Evolutionary conservation across 2,113 vertebrate species (phyloP).

Genomic region (Corythoichthys intestinalis): DNA sequence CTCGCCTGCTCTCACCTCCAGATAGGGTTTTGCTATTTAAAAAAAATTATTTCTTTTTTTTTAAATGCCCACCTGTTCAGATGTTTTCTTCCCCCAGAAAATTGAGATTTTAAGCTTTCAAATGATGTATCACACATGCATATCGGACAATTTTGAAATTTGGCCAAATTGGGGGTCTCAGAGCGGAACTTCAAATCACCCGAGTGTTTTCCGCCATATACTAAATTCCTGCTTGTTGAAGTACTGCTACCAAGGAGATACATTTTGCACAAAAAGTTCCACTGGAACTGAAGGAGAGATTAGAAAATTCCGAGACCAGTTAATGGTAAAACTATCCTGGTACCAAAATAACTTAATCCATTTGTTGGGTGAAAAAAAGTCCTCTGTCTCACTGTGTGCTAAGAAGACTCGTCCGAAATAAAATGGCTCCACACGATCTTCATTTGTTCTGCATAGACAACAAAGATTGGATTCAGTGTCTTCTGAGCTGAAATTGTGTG

Average conservation of each 20-base stretch:
- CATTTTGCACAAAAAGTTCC: background rate
- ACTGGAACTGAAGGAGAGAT: background rate
- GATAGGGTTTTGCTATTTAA: no score
- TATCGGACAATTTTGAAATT: no score
- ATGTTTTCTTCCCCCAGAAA: no score
- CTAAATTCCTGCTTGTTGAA: no score
- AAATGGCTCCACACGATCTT: constrained; percentile 33
- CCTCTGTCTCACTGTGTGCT: constrained; percentile 18
- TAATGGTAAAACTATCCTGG: background rate
- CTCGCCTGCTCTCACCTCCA: no score
- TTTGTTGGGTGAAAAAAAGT: background rate
- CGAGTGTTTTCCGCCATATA: no score
- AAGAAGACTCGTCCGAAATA: constrained; percentile 1
- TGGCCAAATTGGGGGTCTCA: no score
- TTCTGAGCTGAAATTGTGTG: constrained; percentile 51
- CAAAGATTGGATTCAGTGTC: constrained; percentile 32
- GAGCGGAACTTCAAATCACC: no score
- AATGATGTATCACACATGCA: no score
- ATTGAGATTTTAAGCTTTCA: no score
- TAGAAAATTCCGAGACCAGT: background rate
- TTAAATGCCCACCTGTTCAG: no score
- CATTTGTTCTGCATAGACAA: constrained; percentile 46
- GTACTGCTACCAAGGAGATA: background rate
- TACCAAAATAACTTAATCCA: background rate
- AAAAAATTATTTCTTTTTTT: no score